phyloP scores from a whole-genome alignment of 2,113 vertebrate genomes.

The Stegastes partitus region DNA sequence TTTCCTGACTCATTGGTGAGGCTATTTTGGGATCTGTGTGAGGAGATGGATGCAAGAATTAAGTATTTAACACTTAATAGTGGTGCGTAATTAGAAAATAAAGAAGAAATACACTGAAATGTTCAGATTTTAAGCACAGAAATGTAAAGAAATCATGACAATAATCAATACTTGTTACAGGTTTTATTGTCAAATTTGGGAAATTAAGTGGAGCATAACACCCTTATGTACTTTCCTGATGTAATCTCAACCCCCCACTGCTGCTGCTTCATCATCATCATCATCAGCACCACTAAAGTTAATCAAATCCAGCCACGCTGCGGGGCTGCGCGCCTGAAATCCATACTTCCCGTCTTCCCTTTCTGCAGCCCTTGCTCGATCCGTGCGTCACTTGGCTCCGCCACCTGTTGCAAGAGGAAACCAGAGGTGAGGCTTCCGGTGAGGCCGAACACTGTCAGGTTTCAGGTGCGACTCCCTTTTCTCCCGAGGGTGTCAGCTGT shows the following conservation, averaged over 20 bases:
- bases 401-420: slow-evolving; percentile 76
- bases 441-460: slow-evolving; percentile 52
- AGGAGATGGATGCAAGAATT: no score
- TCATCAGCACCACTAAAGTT: background rate
- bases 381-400: slow-evolving; percentile 46
- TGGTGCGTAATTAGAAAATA: no score
- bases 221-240: no score
- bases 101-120: no score
- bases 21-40: no score
- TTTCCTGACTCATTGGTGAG: no score
- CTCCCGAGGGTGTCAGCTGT: slow-evolving; percentile 49
- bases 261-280: background rate
- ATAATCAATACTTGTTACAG: no score
- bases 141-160: no score
- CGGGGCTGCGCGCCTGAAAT: background rate
- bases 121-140: no score
- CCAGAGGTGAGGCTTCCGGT: slow-evolving; percentile 69
- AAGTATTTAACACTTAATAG: no score
- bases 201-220: background rate
- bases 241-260: no score
- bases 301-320: background rate
- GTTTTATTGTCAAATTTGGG: background rate
- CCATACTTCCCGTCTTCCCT: slow-evolving; percentile 40
- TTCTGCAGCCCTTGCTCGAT: slow-evolving; percentile 22
- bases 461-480: slow-evolving; percentile 48